phyloP scores from a whole-genome alignment of 2,113 vertebrate genomes.

The Taurulus bubalis region DNA sequence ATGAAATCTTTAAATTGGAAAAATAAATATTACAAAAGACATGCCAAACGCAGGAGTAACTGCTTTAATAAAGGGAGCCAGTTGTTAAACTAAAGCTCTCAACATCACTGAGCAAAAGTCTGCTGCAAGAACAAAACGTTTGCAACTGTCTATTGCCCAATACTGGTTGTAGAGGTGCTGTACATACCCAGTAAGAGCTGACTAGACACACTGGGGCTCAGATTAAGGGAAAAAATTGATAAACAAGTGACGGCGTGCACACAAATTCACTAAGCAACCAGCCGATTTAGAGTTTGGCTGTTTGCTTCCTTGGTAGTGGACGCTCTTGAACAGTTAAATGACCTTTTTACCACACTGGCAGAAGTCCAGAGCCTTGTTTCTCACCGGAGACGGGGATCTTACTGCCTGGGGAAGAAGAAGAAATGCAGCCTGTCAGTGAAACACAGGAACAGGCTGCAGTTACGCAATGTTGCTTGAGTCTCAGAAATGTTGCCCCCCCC shows the following conservation, averaged over 20 bases:
- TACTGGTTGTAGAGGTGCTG: neutral
- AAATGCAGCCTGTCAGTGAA: constrained; percentile 1
- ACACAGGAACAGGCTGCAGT: constrained; percentile 18
- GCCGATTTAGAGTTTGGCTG: neutral
- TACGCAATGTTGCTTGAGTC: constrained; percentile 36
- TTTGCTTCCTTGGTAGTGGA: neutral
- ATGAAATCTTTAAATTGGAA: neutral
- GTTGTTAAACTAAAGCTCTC: neutral
- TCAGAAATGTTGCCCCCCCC: constrained; percentile 35
- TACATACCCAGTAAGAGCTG: neutral
- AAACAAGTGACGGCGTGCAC: neutral
- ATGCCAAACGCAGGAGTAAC: neutral
- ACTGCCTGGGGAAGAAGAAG: neutral
- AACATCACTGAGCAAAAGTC: neutral
- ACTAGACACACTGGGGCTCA: neutral
- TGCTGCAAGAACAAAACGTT: neutral
- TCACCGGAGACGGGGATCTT: constrained; percentile 1
- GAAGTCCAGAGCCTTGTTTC: neutral
- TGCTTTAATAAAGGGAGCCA: neutral
- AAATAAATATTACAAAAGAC: neutral
- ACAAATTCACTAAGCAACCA: neutral
- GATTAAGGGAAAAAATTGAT: neutral
- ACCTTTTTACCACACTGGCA: neutral
- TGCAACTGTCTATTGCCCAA: neutral
- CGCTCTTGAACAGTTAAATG: neutral